These are phyloP conservation scores for Spilosoma lubricipeda DNA, from an alignment of 2,888 invertebrate genomes.

Conservation along the genomic window DNA sequence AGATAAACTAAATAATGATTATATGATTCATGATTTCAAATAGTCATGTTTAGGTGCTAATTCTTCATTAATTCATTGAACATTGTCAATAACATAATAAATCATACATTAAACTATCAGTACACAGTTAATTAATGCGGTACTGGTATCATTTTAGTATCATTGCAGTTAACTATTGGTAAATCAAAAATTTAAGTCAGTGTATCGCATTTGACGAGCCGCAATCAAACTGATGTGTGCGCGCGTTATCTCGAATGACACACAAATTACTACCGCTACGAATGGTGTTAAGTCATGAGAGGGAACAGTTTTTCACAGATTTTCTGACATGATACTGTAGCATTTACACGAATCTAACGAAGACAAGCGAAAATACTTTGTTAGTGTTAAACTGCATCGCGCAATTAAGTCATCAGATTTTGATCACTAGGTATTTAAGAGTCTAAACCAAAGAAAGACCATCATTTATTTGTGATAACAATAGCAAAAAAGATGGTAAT, in stretches of 20 bases:
- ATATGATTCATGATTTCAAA: background rate
- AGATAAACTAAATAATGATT: background rate
- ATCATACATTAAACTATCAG: conserved; percentile 12
- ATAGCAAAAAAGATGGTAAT: too few relatives aligned
- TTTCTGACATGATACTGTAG: background rate
- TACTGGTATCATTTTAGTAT: conserved; percentile 16
- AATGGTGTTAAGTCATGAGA: conserved; percentile 21
- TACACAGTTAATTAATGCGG: conserved; percentile 6
- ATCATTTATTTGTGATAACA: too few relatives aligned
- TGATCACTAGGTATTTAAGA: background rate
- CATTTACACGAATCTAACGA: background rate
- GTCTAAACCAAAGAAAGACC: too few relatives aligned
- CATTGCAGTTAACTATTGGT: conserved; percentile 26
- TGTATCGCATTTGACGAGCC: conserved; percentile 59
- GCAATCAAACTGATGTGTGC: conserved; percentile 65
- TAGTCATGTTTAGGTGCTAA: background rate
- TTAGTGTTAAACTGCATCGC: too few relatives aligned
- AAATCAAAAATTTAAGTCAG: conserved; percentile 63
- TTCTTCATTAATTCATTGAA: background rate
- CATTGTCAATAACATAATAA: background rate
- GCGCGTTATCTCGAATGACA: conserved; percentile 66
- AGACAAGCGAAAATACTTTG: background rate
- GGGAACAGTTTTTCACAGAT: conserved; percentile 25
- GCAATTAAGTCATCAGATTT: background rate
- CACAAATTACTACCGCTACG: conserved; percentile 62